Base-by-base conservation (phyloP, 2,113 vertebrate genomes). In the Hydrolagus affinis region DNA sequence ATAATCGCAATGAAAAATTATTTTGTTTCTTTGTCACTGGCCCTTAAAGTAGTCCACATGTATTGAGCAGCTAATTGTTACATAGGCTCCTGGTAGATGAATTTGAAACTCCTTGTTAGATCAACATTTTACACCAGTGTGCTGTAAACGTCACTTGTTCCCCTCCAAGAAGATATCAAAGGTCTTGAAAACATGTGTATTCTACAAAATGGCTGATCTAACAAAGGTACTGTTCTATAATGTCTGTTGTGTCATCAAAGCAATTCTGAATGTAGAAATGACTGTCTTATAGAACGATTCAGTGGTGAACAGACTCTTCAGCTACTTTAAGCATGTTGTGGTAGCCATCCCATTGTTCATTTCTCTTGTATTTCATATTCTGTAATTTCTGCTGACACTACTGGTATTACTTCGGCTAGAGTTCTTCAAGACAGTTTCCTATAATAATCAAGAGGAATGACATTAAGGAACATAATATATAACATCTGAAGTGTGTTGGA, bases 361-460 rank as follows among this genome's bases (percentile, higher is more conserved):
- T 17, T 19, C 8, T 44, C 28, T 66, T 17, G 0, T 11, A 8
- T 19, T 8, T 83, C 78, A 83, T 1, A 83, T 83, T 10, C 78
- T 60, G 11, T 66, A 68, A 30, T 83, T 83, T 10, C 78, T 60
- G 25, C 30, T 66, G 78, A 83, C 62, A 32, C 25, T 32, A 12
- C 78, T 83, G 17, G 62, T 28, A 32, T 83, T 83, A 19, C 25
- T 14, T 66, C 78, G 78, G 23, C 12, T 83, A 62, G 78, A 62
- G 14, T 83, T 83, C 11, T 12, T 83, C 78, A 60, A 83, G 17
- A 32, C 23, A 19, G 28, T 83, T 23, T 83, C 78, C 78, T 83
- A n/a, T 32, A 68, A 83, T 10, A 28, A 44, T 17, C 62, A 66
- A n/a, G 12, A 83, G 14, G 60, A 83, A 83, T 21, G 4, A 57